These are phyloP conservation scores for Nipponacmea schrenckii DNA, from an alignment of 2,888 invertebrate genomes.

Conservation along the genomic window DNA sequence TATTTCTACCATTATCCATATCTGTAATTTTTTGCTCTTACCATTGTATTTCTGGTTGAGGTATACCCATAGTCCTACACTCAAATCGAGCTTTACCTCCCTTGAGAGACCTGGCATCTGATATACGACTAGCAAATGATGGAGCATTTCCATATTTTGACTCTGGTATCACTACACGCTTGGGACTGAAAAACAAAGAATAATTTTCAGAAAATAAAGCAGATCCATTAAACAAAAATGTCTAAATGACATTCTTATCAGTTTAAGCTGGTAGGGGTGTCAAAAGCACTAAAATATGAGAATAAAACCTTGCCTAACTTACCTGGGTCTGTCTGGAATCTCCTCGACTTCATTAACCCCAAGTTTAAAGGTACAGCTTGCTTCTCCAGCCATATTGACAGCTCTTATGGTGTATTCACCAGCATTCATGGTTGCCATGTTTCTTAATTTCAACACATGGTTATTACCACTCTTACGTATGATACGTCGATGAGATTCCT, in stretches of 20 bases:
- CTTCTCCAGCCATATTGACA: slow-evolving; percentile 55
- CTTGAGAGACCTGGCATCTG: slow-evolving; percentile 45
- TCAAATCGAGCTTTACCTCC: slow-evolving; percentile 55
- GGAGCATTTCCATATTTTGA: slow-evolving; percentile 54
- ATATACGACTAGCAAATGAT: slow-evolving; percentile 58
- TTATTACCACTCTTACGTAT: slow-evolving; percentile 47
- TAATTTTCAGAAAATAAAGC: too few relatives aligned
- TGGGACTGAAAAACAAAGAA: slow-evolving; percentile 1
- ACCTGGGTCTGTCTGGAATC: slow-evolving; percentile 13
- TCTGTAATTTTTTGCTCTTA: slow-evolving; percentile 46
- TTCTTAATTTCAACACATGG: slow-evolving; percentile 83
- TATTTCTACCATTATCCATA: too few relatives aligned
- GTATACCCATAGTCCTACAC: slow-evolving; percentile 83
- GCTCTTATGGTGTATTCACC: slow-evolving; percentile 59
- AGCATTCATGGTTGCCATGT: slow-evolving; percentile 52
- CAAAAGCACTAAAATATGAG: too few relatives aligned
- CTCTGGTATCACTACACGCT: slow-evolving; percentile 35
- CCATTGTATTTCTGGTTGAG: slow-evolving; percentile 88
- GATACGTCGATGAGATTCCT: slow-evolving; percentile 48
- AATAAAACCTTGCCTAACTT: not conserved
- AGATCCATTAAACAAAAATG: too few relatives aligned
- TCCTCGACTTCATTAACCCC: slow-evolving; percentile 37
- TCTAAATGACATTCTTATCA: too few relatives aligned
- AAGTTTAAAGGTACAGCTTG: slow-evolving; percentile 50
- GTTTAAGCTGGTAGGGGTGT: too few relatives aligned